A percentile compares a stretch with the other conserved stretches of the same genome.
Evolutionary conservation across 2,113 vertebrate species (phyloP).

Genomic region (Alethe castanea): DNA sequence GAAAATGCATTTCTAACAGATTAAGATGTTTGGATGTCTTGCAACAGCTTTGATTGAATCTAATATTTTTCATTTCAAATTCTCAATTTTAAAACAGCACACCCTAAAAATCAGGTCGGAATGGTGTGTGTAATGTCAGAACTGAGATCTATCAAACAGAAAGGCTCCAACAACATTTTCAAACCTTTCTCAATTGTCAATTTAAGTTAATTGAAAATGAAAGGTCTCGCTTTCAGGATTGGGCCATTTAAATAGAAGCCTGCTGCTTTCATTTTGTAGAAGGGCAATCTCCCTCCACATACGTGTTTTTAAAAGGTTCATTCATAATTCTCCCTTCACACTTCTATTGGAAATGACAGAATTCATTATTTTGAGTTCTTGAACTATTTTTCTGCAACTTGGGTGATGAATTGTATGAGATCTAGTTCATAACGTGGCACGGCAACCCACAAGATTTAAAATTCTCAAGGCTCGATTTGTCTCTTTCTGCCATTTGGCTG

Average conservation of each 20-base stretch:
- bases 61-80: slow-evolving; percentile 46
- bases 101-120: slow-evolving; percentile 46
- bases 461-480: slow-evolving; percentile 39
- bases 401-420: slow-evolving; percentile 67
- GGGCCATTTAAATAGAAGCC: slow-evolving; percentile 68
- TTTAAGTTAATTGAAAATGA: slow-evolving; percentile 74
- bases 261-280: slow-evolving; percentile 71
- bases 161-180: slow-evolving; percentile 68
- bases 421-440: slow-evolving; percentile 60
- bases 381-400: slow-evolving; percentile 70
- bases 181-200: slow-evolving; percentile 71
- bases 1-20: not conserved
- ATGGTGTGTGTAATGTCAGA: slow-evolving; percentile 47
- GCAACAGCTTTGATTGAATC: not conserved
- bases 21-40: slow-evolving; percentile 8
- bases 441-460: slow-evolving; percentile 59
- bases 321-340: slow-evolving; percentile 74
- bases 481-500: not conserved
- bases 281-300: slow-evolving; percentile 70
- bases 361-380: slow-evolving; percentile 74
- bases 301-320: slow-evolving; percentile 74
- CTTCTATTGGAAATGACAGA: slow-evolving; percentile 74
- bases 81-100: slow-evolving; percentile 17
- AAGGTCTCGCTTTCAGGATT: slow-evolving; percentile 70
- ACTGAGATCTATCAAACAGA: slow-evolving; percentile 67